Evolutionary conservation across 1,140 invertebrate species (phyloP).

Genomic region (Neodiprion pinetum): DNA sequence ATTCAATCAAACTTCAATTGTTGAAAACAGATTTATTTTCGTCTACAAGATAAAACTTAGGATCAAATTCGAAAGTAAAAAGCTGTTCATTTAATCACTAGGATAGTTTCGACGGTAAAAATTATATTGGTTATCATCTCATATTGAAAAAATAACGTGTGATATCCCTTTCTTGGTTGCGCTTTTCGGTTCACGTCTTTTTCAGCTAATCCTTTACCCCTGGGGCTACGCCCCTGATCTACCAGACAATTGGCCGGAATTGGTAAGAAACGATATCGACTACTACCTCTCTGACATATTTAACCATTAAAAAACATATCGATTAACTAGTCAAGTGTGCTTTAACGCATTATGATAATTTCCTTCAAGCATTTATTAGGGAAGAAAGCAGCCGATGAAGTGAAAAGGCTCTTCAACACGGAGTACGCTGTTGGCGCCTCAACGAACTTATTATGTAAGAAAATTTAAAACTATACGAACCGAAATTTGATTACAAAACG

Average conservation of each 20-base stretch:
- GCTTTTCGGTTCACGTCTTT: background rate
- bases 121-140: background rate
- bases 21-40: no score
- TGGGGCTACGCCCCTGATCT: constrained; percentile 64
- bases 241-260: constrained; percentile 49
- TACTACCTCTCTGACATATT: background rate
- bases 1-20: no score
- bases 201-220: constrained; percentile 65
- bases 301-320: background rate
- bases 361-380: background rate
- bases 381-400: background rate
- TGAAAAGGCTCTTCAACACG: constrained; percentile 36
- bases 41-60: no score
- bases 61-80: no score
- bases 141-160: background rate
- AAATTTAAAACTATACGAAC: background rate
- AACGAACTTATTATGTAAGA: constrained; percentile 49
- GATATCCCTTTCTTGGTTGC: background rate
- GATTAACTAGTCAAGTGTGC: background rate
- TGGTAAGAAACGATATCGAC: constrained; percentile 25
- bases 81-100: no score
- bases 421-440: constrained; percentile 45
- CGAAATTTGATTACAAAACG: background rate
- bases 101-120: background rate
- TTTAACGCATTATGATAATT: background rate